phyloP scores from a whole-genome alignment of 2,113 vertebrate species.

The Tetrax tetrax region DNA sequence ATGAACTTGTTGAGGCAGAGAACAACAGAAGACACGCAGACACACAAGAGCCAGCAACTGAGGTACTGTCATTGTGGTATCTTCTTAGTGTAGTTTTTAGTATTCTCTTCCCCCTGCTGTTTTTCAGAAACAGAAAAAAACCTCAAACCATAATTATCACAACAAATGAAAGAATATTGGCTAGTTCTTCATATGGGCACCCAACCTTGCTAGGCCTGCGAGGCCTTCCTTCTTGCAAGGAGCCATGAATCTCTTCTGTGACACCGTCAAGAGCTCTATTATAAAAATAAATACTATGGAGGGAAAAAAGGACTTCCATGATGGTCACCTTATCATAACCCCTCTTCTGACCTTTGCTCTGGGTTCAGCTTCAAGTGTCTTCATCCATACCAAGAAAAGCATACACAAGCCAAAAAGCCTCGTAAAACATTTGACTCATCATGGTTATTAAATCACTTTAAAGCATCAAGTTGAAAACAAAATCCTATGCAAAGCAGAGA shows the following conservation, averaged over 20 bases:
- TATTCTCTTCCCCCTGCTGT: neutral
- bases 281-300: neutral
- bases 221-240: neutral
- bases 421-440: neutral
- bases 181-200: neutral
- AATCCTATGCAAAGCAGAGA: neutral
- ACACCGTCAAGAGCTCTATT: neutral
- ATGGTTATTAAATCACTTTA: neutral
- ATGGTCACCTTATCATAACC: neutral
- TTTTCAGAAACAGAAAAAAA: neutral
- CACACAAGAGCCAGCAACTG: neutral
- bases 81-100: neutral
- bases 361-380: neutral
- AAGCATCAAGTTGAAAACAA: neutral
- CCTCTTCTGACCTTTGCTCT: neutral
- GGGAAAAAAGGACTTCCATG: neutral
- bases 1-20: neutral
- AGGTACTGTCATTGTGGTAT: neutral
- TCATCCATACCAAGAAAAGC: neutral
- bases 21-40: neutral
- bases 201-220: accelerated
- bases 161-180: neutral
- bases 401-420: neutral
- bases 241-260: neutral
- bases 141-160: neutral